These are phyloP conservation scores for Eulemur coronatus DNA, from an alignment of 2,797 vertebrate genomes.

Conservation along the genomic window DNA sequence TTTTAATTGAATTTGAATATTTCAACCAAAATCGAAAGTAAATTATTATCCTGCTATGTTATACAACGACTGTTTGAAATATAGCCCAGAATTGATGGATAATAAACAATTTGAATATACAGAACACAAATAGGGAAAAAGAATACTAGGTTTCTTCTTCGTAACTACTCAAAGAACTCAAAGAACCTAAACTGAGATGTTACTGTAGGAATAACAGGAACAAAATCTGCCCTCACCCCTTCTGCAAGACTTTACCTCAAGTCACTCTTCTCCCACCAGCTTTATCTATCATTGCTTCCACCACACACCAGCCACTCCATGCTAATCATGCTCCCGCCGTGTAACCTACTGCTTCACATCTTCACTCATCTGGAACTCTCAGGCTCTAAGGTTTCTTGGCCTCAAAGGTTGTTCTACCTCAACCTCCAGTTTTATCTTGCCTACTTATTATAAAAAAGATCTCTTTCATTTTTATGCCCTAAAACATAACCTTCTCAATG, in stretches of 20 bases:
- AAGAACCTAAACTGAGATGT: not conserved
- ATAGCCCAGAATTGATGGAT: not conserved
- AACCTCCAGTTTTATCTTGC: not conserved
- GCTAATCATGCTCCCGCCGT: not conserved
- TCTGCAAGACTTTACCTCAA: not conserved
- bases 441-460: not conserved
- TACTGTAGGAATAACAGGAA: not conserved
- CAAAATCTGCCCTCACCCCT: not conserved
- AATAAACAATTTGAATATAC: not conserved
- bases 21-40: constrained; percentile 41
- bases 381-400: not conserved
- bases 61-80: constrained; percentile 1
- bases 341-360: not conserved
- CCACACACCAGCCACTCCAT: not conserved
- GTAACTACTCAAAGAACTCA: not conserved
- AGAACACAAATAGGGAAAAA: constrained; percentile 12
- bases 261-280: not conserved
- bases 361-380: not conserved
- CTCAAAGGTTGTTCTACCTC: not conserved
- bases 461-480: not conserved
- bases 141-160: not conserved
- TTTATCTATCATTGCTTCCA: not conserved
- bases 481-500: not conserved
- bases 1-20: constrained; percentile 43
- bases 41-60: constrained; percentile 36